Conservation (phyloP, 2,113 vertebrate species). For the Saguinus midas region DNA sequence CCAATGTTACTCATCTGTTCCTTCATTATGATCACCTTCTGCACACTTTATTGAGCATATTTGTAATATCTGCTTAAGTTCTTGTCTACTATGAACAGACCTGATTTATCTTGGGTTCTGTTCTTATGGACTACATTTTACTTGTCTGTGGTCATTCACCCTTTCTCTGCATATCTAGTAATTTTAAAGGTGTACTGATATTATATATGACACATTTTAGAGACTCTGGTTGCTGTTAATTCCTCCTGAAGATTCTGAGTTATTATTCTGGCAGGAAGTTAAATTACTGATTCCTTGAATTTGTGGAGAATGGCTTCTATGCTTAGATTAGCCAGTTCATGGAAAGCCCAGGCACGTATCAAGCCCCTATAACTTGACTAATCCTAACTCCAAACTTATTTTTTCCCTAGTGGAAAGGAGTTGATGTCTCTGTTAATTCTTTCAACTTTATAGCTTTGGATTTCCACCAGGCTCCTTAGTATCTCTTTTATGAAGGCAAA, state of each 20-base stretch:
- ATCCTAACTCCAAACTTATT: background rate
- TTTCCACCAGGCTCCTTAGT: background rate
- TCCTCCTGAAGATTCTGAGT: background rate
- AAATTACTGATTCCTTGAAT: background rate
- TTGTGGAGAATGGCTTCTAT: background rate
- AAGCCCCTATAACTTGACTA: background rate
- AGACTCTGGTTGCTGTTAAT: background rate
- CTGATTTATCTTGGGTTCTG: background rate
- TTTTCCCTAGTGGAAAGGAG: background rate
- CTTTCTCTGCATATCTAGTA: background rate
- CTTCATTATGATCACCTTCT: background rate
- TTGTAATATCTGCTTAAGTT: background rate
- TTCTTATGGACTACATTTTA: background rate
- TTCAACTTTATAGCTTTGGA: background rate
- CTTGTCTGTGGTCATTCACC: background rate
- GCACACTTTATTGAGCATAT: background rate
- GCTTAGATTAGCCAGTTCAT: background rate
- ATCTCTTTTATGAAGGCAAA: background rate
- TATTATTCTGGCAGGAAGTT: background rate
- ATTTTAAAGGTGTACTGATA: background rate
- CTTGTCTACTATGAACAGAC: background rate
- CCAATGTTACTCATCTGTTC: background rate
- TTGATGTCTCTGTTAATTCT: background rate
- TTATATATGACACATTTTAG: background rate
- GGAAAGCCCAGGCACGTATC: background rate